Evolutionary conservation across 2,797 vertebrate genomes (phyloP), one percentile per base, ranked within the genome.

Genomic region (Stomatorhinus walkeri): DNA sequence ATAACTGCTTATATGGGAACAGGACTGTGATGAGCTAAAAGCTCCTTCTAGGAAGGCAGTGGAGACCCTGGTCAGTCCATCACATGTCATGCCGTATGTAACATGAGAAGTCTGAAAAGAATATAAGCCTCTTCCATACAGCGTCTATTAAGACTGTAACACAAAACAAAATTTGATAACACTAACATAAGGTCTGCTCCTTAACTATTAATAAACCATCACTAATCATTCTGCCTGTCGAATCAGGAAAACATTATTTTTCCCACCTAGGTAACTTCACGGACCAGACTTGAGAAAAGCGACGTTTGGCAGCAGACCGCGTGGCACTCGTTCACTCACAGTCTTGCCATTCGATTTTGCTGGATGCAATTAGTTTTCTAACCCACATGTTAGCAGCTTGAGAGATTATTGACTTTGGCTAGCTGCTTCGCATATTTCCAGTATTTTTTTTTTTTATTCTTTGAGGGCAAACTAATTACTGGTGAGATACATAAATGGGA

Each of bases 341-440:
- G 94, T 93, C 92, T 93, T 87, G 1, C 81, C 79, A 9, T 88
- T 90, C 87, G 90, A 88, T 89, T 94, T 93, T 92, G 94, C 94
- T 94, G 93, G 92, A 93, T 91, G 90, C 90, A 94, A 93, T 93
- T 93, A 92, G 90, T 90, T 94, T 91, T 94, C 92, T 91, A 87
- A 64, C 91, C 49, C 85, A 36, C 89, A 91, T 91, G 89, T 91
- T 91, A 91, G 91, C 92, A 94, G 92, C 88, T 90, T 88, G 90
- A 91, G 90, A 89, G 92, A 91, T 91, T 88, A 93, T 91, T 92
- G 92, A 94, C 92, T 92, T 90, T 92, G 91, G 90, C 92, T 93
- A 36, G 72, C 85, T 90, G 52, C 9, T 90, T 79, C 4, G 49
- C 89, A 91, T 68, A 48, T 91, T 90, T 59, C 36, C 56, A 79